Evolutionary conservation across 2,113 vertebrate species (phyloP).

Genomic region (Spizaetus ornatus): DNA sequence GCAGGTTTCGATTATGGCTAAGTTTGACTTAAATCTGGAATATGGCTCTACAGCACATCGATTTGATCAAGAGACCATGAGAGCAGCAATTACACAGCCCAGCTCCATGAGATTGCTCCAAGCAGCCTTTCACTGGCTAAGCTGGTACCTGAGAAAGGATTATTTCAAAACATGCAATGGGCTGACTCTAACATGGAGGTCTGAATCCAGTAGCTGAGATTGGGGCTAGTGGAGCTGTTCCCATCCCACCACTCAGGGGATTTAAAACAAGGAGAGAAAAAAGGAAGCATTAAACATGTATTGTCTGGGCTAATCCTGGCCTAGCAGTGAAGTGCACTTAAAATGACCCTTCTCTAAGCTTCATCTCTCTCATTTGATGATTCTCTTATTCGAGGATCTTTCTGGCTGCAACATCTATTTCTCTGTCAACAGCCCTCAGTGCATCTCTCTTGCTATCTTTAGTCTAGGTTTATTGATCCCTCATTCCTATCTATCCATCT

Average conservation of each 20-base stretch:
- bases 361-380: background rate
- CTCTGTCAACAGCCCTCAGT: slow-evolving; percentile 23
- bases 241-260: background rate
- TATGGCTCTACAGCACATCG: background rate
- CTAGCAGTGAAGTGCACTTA: background rate
- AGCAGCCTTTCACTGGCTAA: background rate
- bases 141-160: background rate
- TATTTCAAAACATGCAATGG: background rate
- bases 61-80: background rate
- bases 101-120: background rate
- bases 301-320: background rate
- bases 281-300: background rate
- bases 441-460: slow-evolving; percentile 51
- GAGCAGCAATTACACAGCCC: background rate
- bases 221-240: background rate
- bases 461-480: slow-evolving; percentile 30
- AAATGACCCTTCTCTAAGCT: background rate
- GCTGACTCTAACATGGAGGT: background rate
- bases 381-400: background rate
- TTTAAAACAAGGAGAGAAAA: background rate
- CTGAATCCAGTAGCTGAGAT: background rate
- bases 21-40: background rate
- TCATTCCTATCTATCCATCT: slow-evolving; percentile 43
- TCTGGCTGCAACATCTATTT: slow-evolving; percentile 25
- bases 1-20: background rate